A percentile compares a stretch with the other conserved stretches of the same genome.
Conservation (phyloP, 2,797 vertebrate genomes). For the Halcyon badia region DNA sequence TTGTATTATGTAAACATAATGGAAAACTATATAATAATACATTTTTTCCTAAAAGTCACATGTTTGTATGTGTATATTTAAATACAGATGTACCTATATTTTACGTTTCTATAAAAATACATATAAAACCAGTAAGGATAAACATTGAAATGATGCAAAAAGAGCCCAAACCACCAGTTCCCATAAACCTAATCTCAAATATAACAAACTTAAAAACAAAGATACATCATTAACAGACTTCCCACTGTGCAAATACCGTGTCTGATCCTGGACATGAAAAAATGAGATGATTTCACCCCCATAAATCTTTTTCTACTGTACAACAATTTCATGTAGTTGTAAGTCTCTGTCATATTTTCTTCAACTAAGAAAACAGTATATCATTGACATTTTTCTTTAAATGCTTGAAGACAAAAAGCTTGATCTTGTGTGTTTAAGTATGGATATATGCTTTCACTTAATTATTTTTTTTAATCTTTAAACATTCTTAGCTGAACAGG, state of each 20-base stretch:
- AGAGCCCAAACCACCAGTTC: not conserved
- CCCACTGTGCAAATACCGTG: not conserved
- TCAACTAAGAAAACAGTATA: not conserved
- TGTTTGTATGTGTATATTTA: not conserved
- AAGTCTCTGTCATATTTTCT: not conserved
- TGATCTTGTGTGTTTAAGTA: not conserved
- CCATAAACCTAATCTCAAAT: not conserved
- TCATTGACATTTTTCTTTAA: not conserved
- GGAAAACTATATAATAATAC: not conserved
- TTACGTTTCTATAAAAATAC: not conserved
- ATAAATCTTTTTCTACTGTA: not conserved
- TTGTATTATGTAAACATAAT: not conserved
- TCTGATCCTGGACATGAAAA: not conserved
- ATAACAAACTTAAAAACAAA: not conserved
- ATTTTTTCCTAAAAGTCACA: not conserved
- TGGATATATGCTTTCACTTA: not conserved
- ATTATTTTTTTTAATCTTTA: not conserved
- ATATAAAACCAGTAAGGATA: not conserved
- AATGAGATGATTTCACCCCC: not conserved
- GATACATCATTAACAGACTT: not conserved
- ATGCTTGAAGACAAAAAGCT: not conserved
- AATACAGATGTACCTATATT: not conserved
- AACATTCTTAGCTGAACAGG: not conserved
- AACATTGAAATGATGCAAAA: not conserved
- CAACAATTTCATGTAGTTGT: not conserved